Conservation (phyloP, 2,797 vertebrate species). For the Characodon lateralis region DNA sequence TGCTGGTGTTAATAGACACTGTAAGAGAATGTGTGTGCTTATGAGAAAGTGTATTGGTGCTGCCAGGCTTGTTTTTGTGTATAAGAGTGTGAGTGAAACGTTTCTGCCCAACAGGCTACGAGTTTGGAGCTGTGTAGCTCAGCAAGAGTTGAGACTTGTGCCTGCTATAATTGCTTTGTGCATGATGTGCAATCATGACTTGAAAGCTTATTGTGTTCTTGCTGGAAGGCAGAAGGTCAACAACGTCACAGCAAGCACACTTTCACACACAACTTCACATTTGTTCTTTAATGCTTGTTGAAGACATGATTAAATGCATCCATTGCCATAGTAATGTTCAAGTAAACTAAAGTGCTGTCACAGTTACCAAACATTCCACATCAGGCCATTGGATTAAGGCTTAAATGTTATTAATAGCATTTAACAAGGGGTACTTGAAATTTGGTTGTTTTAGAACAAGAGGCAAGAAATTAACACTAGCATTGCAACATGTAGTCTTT, state of each 20-base stretch:
- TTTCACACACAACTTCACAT: not conserved
- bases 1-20: constrained; percentile 31
- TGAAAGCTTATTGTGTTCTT: not conserved
- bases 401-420: constrained; percentile 1
- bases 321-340: not conserved
- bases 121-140: constrained; percentile 29
- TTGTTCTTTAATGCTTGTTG: constrained; percentile 1
- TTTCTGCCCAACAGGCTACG: constrained; percentile 21
- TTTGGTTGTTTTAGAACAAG: not conserved
- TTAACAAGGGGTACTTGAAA: not conserved
- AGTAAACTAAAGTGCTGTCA: not conserved
- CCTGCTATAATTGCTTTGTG: constrained; percentile 24
- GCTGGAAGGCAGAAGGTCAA: constrained; percentile 10
- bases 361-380: not conserved
- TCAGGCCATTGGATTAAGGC: not conserved
- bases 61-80: constrained; percentile 17
- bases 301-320: constrained; percentile 22
- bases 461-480: not conserved
- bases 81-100: not conserved
- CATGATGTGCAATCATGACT: constrained; percentile 1
- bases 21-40: constrained; percentile 11
- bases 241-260: not conserved
- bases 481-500: not conserved
- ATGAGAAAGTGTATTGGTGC: constrained; percentile 9
- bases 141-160: constrained; percentile 3